Evolutionary conservation across 2,797 vertebrate species (phyloP), one percentile per base, ranked within the genome.

Genomic region (Gymnocypris eckloni): DNA sequence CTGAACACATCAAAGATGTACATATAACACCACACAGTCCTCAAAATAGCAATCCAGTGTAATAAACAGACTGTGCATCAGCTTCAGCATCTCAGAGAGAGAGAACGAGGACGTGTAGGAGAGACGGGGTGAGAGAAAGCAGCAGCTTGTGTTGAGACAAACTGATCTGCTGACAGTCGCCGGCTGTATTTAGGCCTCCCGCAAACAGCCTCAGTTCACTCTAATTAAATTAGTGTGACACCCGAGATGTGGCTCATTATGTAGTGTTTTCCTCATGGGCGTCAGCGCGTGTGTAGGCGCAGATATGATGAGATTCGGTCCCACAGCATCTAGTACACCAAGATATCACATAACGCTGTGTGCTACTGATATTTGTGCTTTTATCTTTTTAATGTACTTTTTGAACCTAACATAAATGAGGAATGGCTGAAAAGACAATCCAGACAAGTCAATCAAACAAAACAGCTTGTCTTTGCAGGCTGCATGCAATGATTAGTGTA

Each of bases 181-280:
- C 61, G 56, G 71, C 54, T 88, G 72, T 50, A 81, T 86, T 84
- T 75, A 88, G 81, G 85, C 67, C 61, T 83, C 82, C 76, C 15
- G 67, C 48, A 70, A 81, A 77, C 45, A 84, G 78, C 52, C 78
- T 81, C 82, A 72, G 81, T 66, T 82, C 37, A 5, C 54, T 61
- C 52, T 81, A 86, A 88, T 86, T 86, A 56, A 88, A 84, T 77
- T 86, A 77, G 72, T 28, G 22, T 86, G 81, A 86, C 81, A 79
- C 54, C 54, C 72, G 77, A 88, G 69, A 86, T 70, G 77, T 52
- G 66, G 37, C 80, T 86, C 72, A 82, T 87, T 86, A 86, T 69
- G 82, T 67, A 67, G 76, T 85, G 67, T 79, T 80, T 50, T 78
- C 69, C 77, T 80, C 52, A 71, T 61, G 77, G 83, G 77, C 9